Evolutionary conservation across 2,797 vertebrate species (phyloP), one percentile per base, ranked within the genome.

Genomic region (Lagocephalus sceleratus): DNA sequence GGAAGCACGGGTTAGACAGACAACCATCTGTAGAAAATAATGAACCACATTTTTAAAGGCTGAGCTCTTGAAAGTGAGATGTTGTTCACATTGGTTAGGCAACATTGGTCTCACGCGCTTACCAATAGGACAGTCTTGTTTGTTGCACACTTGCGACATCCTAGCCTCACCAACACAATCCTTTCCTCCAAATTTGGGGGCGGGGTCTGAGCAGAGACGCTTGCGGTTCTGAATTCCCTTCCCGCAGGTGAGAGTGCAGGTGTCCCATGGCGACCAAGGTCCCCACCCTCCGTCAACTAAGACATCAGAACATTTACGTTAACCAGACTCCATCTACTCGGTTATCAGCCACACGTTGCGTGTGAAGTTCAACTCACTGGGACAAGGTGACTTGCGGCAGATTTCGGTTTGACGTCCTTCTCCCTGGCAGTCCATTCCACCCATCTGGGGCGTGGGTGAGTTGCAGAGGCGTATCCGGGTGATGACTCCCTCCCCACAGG

Each of bases 401-500:
- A 90, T 48, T 83, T 96, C 92, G 3, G 93, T 97, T 82, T 99
- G 93, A 53, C 97, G 92, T 69, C 95, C 96, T 38, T 94, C 90
- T 60, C 97, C 97, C 70, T 92, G 87, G 68, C 97, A 99, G 21
- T 93, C 92, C 54, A 79, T 93, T 61, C 97, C 97, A 0, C 93
- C 93, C 93, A 99, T 92, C 87, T 99, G 97, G 47, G 97, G 97
- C 19, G 95, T 95, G 51, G 97, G 97, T 10, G 97, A 99, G 86
- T 99, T 99, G 77, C 97, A 99, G 60, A 99, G 94, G 53, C 97
- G 94, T 79, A 99, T 98, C 73, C 95, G 94, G 46, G 97, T 98
- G 77, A 98, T 94, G 71, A 93, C 88, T 0, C 97, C 97, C 5
- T 84, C 88, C 2, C 96, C 97, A 42, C 97, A 99, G 17, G 94